Conservation (phyloP, 2,113 vertebrate species). For the Glaucidium brasilianum region DNA sequence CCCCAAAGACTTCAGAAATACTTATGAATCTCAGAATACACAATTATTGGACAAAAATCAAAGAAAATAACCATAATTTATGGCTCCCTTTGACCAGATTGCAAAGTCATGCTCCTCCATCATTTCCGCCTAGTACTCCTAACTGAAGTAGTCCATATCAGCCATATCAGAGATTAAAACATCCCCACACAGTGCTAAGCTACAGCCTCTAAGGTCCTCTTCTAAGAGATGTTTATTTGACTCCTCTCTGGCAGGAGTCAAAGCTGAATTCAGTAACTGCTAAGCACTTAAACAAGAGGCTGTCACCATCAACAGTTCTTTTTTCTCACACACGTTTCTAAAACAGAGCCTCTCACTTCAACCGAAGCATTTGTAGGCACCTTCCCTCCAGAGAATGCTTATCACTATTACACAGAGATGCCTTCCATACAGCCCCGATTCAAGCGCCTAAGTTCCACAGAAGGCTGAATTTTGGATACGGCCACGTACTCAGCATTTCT, state of each 20-base stretch:
- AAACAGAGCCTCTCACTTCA: not conserved
- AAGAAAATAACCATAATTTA: not conserved
- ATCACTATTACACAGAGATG: not conserved
- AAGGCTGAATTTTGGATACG: not conserved
- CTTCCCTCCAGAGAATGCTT: not conserved
- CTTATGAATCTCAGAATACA: not conserved
- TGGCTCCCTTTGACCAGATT: not conserved
- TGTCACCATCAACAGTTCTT: not conserved
- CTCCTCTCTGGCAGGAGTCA: not conserved
- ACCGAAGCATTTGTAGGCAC: not conserved
- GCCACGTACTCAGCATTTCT: not conserved
- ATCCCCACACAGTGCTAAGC: not conserved
- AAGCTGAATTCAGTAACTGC: not conserved
- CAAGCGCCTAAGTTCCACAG: not conserved
- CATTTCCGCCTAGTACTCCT: too few species aligned
- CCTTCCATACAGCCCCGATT: not conserved
- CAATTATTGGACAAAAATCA: not conserved
- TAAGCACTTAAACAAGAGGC: not conserved
- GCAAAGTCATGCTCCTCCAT: not conserved
- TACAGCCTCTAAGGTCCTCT: not conserved
- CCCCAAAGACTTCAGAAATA: not conserved
- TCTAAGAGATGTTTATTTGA: not conserved
- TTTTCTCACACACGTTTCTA: not conserved
- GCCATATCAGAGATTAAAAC: not conserved
- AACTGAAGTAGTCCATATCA: fast-evolving